Evolutionary conservation across 2,888 invertebrate genomes (phyloP).

Genomic region (Polydrusus cervinus): DNA sequence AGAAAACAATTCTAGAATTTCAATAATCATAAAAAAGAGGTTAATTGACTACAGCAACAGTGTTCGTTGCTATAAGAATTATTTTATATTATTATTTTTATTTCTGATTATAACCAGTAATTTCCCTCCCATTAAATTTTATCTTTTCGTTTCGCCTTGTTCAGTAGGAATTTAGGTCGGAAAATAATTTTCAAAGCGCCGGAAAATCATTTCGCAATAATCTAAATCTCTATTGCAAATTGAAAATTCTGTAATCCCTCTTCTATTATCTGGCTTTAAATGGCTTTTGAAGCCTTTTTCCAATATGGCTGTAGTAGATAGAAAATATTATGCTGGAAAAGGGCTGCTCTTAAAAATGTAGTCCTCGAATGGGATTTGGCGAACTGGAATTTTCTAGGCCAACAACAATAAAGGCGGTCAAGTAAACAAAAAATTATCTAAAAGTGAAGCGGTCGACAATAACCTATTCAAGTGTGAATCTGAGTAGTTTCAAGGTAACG

Average conservation of each 20-base stretch:
- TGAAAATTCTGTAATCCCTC: constrained; percentile 25
- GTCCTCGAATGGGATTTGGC: neutral
- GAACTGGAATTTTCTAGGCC: neutral
- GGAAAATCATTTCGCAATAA: constrained; percentile 27
- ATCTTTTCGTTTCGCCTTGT: neutral
- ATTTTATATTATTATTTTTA: neutral
- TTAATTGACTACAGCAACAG: too few species aligned
- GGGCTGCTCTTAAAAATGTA: neutral
- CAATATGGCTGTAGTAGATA: constrained; percentile 23
- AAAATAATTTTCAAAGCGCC: constrained; percentile 23
- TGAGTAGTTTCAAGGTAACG: too few species aligned
- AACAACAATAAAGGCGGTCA: neutral
- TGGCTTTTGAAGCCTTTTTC: constrained; percentile 12
- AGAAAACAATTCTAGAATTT: too few species aligned
- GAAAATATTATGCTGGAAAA: constrained; percentile 16
- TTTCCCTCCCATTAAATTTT: neutral
- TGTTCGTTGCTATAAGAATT: too few species aligned
- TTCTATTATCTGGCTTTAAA: constrained; percentile 27
- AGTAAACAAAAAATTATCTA: too few species aligned
- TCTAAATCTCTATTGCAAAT: constrained; percentile 30
- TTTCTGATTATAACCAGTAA: neutral
- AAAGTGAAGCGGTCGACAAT: too few species aligned
- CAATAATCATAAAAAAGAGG: too few species aligned
- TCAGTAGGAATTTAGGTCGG: constrained; percentile 15
- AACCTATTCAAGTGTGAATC: too few species aligned